Conservation (phyloP, 2,888 invertebrate genomes). For the Tubulanus polymorphus region DNA sequence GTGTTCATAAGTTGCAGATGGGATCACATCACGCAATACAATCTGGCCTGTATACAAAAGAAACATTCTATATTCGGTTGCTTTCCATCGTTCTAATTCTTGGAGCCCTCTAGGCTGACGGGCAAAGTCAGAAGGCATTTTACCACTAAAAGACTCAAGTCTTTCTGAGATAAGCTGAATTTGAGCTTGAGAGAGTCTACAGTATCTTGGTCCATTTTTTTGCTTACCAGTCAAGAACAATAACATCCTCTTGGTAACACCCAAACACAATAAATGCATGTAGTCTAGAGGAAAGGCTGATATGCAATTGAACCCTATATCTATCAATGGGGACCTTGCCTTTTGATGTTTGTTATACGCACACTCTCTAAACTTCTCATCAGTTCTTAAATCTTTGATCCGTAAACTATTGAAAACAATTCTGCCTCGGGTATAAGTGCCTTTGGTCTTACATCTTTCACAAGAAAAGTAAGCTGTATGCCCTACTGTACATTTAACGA, state of each 20-base stretch:
- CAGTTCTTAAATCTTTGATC: neutral
- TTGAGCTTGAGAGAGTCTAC: slow-evolving; percentile 11
- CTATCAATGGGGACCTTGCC: slow-evolving; percentile 12
- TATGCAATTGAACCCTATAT: slow-evolving; percentile 11
- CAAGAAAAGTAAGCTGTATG: slow-evolving; percentile 15
- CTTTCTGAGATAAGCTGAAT: slow-evolving; percentile 10
- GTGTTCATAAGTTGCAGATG: too few relatives aligned
- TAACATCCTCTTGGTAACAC: slow-evolving; percentile 34
- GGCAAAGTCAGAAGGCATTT: slow-evolving; percentile 29
- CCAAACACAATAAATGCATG: slow-evolving; percentile 41
- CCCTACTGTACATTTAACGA: slow-evolving; percentile 13
- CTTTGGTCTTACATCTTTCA: too few relatives aligned
- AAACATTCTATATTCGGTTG: slow-evolving; percentile 33
- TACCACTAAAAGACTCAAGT: slow-evolving; percentile 7
- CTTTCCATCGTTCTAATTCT: slow-evolving; percentile 35
- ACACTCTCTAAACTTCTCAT: slow-evolving; percentile 3
- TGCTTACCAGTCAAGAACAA: slow-evolving; percentile 25
- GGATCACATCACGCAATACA: too few relatives aligned
- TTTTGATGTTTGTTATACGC: slow-evolving; percentile 15
- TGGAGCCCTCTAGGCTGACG: slow-evolving; percentile 27
- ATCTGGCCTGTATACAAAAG: slow-evolving; percentile 33
- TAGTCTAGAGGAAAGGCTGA: slow-evolving; percentile 19
- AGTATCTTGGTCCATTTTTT: too few relatives aligned
- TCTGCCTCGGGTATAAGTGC: too few relatives aligned
- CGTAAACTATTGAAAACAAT: neutral